Evolutionary conservation across 2,797 vertebrate species (phyloP).

Genomic region (Urosaurus nigricauda): DNA sequence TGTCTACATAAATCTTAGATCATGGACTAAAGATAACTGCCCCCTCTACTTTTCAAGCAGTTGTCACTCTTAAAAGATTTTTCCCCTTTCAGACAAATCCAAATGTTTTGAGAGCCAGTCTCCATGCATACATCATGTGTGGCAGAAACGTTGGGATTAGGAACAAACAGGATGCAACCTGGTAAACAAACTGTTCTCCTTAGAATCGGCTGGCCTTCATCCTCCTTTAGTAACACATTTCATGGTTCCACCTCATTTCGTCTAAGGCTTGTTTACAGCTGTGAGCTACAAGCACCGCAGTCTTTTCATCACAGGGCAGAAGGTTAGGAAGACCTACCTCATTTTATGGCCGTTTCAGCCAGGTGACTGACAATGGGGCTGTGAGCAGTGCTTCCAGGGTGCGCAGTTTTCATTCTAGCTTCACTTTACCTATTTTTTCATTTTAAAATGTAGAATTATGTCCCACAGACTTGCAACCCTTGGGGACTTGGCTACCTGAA

Average conservation of each 20-base stretch:
- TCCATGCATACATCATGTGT: not conserved
- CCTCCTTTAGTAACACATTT: constrained; percentile 5
- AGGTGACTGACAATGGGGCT: accelerated
- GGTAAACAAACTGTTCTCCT: not conserved
- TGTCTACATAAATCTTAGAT: no score
- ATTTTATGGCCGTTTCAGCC: constrained; percentile 42
- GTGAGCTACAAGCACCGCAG: constrained; percentile 60
- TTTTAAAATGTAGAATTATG: no score
- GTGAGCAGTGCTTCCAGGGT: constrained; percentile 16
- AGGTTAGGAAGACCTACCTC: constrained; percentile 68
- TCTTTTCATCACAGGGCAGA: constrained; percentile 35
- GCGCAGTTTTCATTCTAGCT: not conserved
- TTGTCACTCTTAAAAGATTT: no score
- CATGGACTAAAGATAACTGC: no score
- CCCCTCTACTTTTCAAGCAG: not conserved
- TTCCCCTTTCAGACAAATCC: no score
- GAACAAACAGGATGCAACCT: constrained; percentile 41
- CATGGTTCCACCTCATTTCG: constrained; percentile 41
- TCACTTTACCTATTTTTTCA: not conserved
- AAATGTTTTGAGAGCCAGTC: no score
- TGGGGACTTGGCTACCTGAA: no score
- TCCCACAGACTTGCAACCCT: no score
- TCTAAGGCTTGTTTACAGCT: constrained; percentile 50
- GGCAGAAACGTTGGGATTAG: constrained; percentile 20
- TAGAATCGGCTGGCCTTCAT: constrained; percentile 12